phyloP scores from a whole-genome alignment of 2,888 invertebrate genomes.

The Protonemura montana region DNA sequence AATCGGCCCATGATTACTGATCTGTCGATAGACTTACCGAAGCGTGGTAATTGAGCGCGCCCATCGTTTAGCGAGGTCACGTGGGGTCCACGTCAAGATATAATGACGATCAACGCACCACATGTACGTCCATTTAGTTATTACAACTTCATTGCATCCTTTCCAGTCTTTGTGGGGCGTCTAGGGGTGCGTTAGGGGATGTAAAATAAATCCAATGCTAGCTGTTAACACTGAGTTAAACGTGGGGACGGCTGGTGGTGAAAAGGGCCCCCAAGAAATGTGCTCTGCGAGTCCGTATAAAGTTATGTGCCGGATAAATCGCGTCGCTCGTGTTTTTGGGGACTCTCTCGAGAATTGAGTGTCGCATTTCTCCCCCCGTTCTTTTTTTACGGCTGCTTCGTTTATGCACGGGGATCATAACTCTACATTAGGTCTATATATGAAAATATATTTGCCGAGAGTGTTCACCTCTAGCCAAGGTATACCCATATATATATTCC shows the following conservation, averaged over 20 bases:
- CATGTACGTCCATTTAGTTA: too few relatives aligned
- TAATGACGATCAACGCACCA: too few relatives aligned
- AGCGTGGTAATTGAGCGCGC: too few relatives aligned
- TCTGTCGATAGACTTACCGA: too few relatives aligned
- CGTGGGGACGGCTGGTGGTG: not conserved
- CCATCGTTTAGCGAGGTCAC: too few relatives aligned
- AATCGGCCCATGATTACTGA: too few relatives aligned
- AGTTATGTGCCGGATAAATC: not conserved
- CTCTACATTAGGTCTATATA: not conserved
- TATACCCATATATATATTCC: too few relatives aligned
- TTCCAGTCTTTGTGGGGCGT: too few relatives aligned
- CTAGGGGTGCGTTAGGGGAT: too few relatives aligned
- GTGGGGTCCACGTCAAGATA: too few relatives aligned
- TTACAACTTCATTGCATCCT: too few relatives aligned
- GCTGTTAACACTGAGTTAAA: not conserved
- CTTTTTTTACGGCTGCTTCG: not conserved
- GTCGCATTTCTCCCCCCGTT: not conserved
- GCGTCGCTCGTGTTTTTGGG: not conserved
- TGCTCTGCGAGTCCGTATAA: not conserved
- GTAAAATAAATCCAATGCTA: not conserved
- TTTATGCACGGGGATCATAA: not conserved
- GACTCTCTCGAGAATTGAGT: not conserved
- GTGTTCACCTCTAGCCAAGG: not conserved
- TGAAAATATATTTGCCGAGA: not conserved
- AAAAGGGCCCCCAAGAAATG: not conserved